Base-by-base conservation (phyloP, 2,888 invertebrate genomes). In the Graphium colonna region DNA sequence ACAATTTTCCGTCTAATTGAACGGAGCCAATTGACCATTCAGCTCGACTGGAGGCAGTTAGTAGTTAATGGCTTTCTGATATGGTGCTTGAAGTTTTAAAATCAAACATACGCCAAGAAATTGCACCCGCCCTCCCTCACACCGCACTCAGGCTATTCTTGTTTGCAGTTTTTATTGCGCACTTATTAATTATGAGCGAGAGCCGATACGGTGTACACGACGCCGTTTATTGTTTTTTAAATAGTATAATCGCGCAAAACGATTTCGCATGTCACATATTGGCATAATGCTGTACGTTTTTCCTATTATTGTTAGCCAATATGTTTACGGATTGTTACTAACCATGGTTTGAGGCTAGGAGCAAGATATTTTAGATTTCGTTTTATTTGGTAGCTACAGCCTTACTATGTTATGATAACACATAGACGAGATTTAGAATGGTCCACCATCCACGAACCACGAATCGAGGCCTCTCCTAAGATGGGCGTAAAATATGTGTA, bases 1-100 rank as follows among this genome's bases (percentile, higher is more conserved):
- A 79, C 79, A 84, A 88, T 88, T 87, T 86, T 85, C 80, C 88
- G 86, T 81, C 79, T 84, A 87, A 87, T 88, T 88, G 85, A 83
- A 67, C 74, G 73, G 77, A 77, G 73, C 79, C 81, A 85, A 82
- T 86, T 76, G 83, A 85, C 78, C 87, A 82, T 87, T 79, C 70
- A 76, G 75, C 72, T 73, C 65, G 72, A 70, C 72, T 77, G 76
- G 70, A 69, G 69, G 76, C 74, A 77, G 73, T 82, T 75, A 82
- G 76, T 77, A 72, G 69, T 82, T 83, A 84, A 86, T 84, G 65
- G 79, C 73, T 68, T 73, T 71, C 69, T 58, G 75, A 82, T 85
- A 83, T 72, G 77, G 75, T 57, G 39, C 50, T 2, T 46, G 52
- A 48, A 39, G 54, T 39, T 53, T 53, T 55, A 52, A 52, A 55